Evolutionary conservation across 1,140 invertebrate species (phyloP).

Genomic region (Ectropis grisescens): DNA sequence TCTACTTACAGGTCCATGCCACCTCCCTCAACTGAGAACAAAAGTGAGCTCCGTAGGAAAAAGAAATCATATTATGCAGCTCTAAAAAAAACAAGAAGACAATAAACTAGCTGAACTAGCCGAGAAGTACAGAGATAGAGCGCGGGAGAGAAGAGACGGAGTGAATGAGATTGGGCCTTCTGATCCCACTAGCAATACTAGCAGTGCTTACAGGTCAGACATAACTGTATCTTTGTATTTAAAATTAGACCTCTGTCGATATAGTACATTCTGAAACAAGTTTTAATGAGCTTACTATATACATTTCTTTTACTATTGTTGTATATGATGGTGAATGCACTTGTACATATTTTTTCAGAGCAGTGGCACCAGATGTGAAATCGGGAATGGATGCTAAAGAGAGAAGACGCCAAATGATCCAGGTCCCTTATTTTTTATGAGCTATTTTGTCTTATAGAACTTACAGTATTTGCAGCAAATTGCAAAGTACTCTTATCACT

Average conservation of each 20-base stretch:
- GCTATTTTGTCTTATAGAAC: no score
- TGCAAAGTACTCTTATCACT: no score
- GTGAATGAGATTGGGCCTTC: slow-evolving; percentile 85
- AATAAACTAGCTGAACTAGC: slow-evolving; percentile 96
- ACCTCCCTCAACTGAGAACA: slow-evolving; percentile 71
- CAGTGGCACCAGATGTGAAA: slow-evolving; percentile 95
- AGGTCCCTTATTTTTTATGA: no score
- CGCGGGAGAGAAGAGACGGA: slow-evolving; percentile 93
- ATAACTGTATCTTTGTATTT: no score
- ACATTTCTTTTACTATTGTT: no score
- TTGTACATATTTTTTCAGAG: slow-evolving; percentile 60
- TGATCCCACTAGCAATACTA: slow-evolving; percentile 88
- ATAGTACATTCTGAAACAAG: no score
- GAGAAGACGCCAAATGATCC: slow-evolving; percentile 93
- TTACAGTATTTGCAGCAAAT: no score
- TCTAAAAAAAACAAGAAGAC: slow-evolving; percentile 94
- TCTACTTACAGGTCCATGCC: slow-evolving; percentile 46
- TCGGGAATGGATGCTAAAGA: slow-evolving; percentile 96
- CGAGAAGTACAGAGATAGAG: slow-evolving; percentile 94
- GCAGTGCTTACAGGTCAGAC: slow-evolving; percentile 84
- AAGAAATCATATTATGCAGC: slow-evolving; percentile 95
- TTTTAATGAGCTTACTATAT: no score
- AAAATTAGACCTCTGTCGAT: no score
- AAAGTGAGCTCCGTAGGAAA: slow-evolving; percentile 81
- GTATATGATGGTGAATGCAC: no score